Percentiles rank a stretch among this genome's conserved stretches.
phyloP scores from a whole-genome alignment of 2,797 vertebrate genomes.

The Eurystomus glaucurus region DNA sequence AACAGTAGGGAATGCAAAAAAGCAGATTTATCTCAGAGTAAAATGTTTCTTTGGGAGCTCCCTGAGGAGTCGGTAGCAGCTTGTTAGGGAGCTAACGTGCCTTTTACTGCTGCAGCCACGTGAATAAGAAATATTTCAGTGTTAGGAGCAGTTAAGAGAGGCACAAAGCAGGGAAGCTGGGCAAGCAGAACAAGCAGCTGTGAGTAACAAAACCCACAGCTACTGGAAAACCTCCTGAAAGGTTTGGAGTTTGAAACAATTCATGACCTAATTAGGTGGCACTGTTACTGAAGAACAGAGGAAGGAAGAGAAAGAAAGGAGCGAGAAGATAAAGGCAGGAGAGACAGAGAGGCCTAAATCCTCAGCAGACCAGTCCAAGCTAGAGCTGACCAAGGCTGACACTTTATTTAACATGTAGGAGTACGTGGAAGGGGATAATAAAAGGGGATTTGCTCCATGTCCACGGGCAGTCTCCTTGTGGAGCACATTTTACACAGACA shows the following conservation, averaged over 20 bases:
- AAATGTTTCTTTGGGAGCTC: slow-evolving; percentile 47
- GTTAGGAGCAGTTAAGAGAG: background rate
- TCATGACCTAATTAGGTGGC: slow-evolving; percentile 67
- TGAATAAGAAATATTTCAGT: slow-evolving; percentile 32
- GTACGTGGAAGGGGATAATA: background rate
- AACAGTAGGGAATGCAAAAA: slow-evolving; percentile 59
- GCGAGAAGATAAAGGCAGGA: background rate
- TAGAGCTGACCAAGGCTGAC: background rate
- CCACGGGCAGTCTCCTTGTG: background rate
- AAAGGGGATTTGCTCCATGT: background rate
- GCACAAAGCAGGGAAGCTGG: slow-evolving; percentile 28
- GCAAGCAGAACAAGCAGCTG: slow-evolving; percentile 26
- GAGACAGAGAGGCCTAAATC: background rate
- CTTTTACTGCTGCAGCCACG: slow-evolving; percentile 27
- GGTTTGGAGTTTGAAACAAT: slow-evolving; percentile 55
- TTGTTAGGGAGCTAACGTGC: slow-evolving; percentile 22
- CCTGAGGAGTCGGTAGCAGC: slow-evolving; percentile 30
- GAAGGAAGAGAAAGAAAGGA: slow-evolving; percentile 1
- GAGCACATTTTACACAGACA: background rate
- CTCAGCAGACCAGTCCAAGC: background rate
- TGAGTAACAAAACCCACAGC: slow-evolving; percentile 11
- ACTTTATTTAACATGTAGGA: background rate
- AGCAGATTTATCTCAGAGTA: slow-evolving; percentile 50
- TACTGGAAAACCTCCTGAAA: slow-evolving; percentile 45
- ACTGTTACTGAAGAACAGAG: background rate